A percentile compares a stretch with the other conserved stretches of the same genome.
Evolutionary conservation across 2,888 invertebrate genomes (phyloP).

Genomic region (Liodrosophila aerea): DNA sequence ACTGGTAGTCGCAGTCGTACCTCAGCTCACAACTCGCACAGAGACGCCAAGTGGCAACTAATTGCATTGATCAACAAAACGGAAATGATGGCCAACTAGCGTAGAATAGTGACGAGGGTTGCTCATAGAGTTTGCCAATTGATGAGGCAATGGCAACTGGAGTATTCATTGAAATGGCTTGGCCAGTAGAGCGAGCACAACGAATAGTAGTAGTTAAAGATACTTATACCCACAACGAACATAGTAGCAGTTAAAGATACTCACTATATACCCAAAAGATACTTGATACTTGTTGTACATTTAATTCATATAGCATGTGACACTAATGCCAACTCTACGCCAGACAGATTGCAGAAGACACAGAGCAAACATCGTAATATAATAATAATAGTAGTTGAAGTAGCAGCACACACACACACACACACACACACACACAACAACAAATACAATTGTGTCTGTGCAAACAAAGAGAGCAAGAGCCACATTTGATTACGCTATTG

Average conservation of each 20-base stretch:
- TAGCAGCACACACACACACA: not conserved
- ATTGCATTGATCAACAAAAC: conserved; percentile 68
- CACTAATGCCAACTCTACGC: no score
- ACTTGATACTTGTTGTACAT: no score
- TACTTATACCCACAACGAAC: not conserved
- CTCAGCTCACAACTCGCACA: conserved; percentile 38
- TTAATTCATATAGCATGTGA: no score
- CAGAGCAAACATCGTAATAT: conserved; percentile 1
- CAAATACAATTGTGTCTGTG: not conserved
- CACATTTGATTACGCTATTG: no score
- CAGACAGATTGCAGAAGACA: conserved; percentile 39
- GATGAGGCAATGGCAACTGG: no score
- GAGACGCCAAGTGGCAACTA: conserved; percentile 58
- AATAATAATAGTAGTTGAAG: not conserved
- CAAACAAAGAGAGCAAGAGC: no score
- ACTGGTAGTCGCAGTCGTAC: not conserved
- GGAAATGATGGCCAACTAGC: conserved; percentile 34
- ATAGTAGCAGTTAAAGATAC: conserved; percentile 5
- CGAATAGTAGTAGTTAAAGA: conserved; percentile 31
- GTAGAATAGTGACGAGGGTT: conserved; percentile 45
- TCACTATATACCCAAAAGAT: conserved; percentile 6
- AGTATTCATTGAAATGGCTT: conserved; percentile 4
- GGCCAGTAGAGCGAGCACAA: conserved; percentile 35
- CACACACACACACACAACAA: no score
- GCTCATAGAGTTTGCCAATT: conserved; percentile 10